Conservation (phyloP, 2,888 invertebrate species). For the Aplocera efformata region DNA sequence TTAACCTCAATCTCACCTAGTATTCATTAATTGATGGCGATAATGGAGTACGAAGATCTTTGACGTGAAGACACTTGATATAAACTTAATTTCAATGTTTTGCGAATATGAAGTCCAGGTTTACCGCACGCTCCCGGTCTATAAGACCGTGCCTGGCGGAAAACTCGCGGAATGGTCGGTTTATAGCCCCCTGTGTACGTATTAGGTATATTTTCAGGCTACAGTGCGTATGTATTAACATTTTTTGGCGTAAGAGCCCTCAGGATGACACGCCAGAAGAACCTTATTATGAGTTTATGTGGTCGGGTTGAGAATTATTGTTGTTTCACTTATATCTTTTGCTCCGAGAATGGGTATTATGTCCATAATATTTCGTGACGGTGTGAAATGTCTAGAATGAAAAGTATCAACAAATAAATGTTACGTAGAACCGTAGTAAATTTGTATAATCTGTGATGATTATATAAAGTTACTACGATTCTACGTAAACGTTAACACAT, state of each 20-base stretch:
- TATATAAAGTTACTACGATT: too few species aligned
- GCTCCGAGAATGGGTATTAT: neutral
- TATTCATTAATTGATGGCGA: too few species aligned
- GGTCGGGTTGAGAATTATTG: constrained; percentile 4
- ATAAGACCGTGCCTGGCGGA: constrained; percentile 43
- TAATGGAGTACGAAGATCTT: too few species aligned
- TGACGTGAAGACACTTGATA: too few species aligned
- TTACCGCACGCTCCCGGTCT: constrained; percentile 26
- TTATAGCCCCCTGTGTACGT: constrained; percentile 28
- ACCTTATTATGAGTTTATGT: constrained; percentile 15
- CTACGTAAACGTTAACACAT: too few species aligned
- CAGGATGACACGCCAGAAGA: constrained; percentile 16
- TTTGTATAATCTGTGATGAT: too few species aligned
- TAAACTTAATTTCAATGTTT: too few species aligned
- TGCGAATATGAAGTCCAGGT: neutral
- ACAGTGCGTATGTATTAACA: constrained; percentile 29
- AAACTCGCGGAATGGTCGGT: constrained; percentile 31
- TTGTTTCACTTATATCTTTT: neutral
- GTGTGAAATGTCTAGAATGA: too few species aligned
- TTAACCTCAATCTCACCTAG: too few species aligned
- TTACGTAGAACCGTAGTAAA: neutral
- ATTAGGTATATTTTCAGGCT: constrained; percentile 30
- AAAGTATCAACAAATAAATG: neutral
- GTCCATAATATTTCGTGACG: too few species aligned
- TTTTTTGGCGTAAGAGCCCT: constrained; percentile 23